Evolutionary conservation across 1,140 invertebrate species (phyloP).

Genomic region (Neelides sp.): DNA sequence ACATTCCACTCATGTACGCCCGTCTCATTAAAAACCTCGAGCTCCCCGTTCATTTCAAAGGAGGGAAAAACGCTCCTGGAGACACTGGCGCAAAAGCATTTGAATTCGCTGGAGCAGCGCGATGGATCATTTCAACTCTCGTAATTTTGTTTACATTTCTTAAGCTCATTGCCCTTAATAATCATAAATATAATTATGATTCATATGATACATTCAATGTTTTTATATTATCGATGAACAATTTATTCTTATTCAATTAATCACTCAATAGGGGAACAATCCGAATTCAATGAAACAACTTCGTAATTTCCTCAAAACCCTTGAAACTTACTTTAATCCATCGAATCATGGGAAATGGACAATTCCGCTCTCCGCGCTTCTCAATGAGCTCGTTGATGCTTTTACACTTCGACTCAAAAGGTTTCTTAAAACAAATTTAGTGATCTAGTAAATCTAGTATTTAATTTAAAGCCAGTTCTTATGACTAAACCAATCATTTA

Average conservation of each 20-base stretch:
- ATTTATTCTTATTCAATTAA: too few species aligned
- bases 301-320: conserved; percentile 62
- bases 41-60: conserved; percentile 62
- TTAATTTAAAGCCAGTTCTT: conserved; percentile 6
- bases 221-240: too few species aligned
- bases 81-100: conserved; percentile 37
- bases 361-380: conserved; percentile 46
- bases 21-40: conserved; percentile 61
- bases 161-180: conserved; percentile 27
- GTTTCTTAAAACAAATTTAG: conserved; percentile 33
- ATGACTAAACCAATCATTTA: conserved; percentile 20
- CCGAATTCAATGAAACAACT: conserved; percentile 56
- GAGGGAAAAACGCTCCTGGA: conserved; percentile 36
- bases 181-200: conserved; percentile 7
- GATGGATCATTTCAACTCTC: conserved; percentile 57
- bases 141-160: conserved; percentile 42
- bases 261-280: conserved; percentile 40
- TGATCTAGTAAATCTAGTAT: not conserved
- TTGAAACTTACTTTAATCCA: conserved; percentile 80
- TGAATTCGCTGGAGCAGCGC: conserved; percentile 45
- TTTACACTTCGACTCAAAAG: conserved; percentile 47
- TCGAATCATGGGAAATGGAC: conserved; percentile 74
- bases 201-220: too few species aligned
- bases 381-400: conserved; percentile 45
- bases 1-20: conserved; percentile 68